Base-by-base conservation (phyloP, 2,113 vertebrate genomes). In the Passer montanus region DNA sequence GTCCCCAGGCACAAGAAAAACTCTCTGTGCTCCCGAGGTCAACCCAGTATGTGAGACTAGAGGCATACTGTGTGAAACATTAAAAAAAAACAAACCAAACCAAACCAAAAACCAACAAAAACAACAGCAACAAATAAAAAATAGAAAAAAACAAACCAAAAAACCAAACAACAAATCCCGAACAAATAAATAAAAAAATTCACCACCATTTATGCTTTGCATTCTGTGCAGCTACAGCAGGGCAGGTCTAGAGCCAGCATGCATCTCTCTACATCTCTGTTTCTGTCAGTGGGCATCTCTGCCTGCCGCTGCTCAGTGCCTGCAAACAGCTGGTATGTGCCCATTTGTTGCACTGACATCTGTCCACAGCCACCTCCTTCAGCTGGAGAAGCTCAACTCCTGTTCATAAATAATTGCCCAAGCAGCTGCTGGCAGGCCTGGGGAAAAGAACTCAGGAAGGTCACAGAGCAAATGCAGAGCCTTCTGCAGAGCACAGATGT, bases 331-430 rank as follows among this genome's bases (percentile, higher is more conserved):
- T 90, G 67, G 41, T 56, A n/a, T 1, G 3, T 79, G 81, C 62
- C 74, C 66, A 67, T 67, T 84, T 79, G 39, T 55, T 69, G 90
- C 59, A 21, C 24, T 31, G 78, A 70, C 91, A 90, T 90, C 91
- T 96, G 89, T 83, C 75, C 82, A 31, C 59, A 85, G 74, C 49
- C 46, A 35, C 62, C 70, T 85, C 63, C 93, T 93, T 94, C 70
- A 53, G 62, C 41, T 78, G 80, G 59, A 79, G 76, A 31, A 95
- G 46, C 46, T 94, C 84, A 58, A 3, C 33, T 75, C 58, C 53
- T 12, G 3, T 50, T 89, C 63, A 66, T 76, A 93, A 93, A 94
- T 81, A 95, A 91, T 79, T 89, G 81, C 46, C 66, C 1, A 9
- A 24, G 49, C 82, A 89, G 89, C 67, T 96, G 93, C 84, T 70